Evolutionary conservation across 2,113 vertebrate species (phyloP).

Genomic region (Marmota monax): DNA sequence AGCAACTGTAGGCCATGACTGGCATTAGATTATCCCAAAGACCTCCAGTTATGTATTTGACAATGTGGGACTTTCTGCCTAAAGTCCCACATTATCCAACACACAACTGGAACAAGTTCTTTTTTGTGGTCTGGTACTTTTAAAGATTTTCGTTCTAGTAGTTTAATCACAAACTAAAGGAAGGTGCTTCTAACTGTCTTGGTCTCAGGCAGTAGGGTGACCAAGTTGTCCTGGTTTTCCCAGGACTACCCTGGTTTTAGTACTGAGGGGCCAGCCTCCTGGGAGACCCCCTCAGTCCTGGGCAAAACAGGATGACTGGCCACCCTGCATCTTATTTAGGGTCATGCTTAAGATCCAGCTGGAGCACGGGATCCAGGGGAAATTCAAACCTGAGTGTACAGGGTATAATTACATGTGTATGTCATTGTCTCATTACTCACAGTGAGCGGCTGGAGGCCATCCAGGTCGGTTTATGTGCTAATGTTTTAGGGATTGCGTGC

Average conservation of each 20-base stretch:
- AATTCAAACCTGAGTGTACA: constrained; percentile 1
- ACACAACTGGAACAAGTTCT: constrained; percentile 23
- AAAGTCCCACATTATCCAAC: constrained; percentile 27
- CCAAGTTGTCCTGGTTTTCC: not conserved
- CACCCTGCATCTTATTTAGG: not conserved
- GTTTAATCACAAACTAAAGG: not conserved
- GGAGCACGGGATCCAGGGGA: constrained; percentile 39
- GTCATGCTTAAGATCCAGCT: constrained; percentile 23
- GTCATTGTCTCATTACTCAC: constrained; percentile 16
- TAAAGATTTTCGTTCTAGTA: constrained; percentile 29
- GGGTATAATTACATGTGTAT: not conserved
- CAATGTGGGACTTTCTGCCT: not conserved
- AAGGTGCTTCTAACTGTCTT: not conserved
- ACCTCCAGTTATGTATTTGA: no score
- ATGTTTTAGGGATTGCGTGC: constrained; percentile 50
- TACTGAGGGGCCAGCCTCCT: not conserved
- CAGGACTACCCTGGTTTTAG: not conserved
- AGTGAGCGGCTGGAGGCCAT: constrained; percentile 28
- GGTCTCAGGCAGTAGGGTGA: not conserved
- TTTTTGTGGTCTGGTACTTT: constrained; percentile 45
- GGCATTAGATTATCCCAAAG: not conserved
- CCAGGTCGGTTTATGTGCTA: constrained; percentile 30
- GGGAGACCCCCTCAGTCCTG: not conserved
- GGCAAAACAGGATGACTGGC: not conserved
- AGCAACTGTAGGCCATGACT: constrained; percentile 64